A percentile compares a stretch with the other conserved stretches of the same genome.
Conservation (phyloP, 2,113 vertebrate species). For the Mirounga angustirostris region DNA sequence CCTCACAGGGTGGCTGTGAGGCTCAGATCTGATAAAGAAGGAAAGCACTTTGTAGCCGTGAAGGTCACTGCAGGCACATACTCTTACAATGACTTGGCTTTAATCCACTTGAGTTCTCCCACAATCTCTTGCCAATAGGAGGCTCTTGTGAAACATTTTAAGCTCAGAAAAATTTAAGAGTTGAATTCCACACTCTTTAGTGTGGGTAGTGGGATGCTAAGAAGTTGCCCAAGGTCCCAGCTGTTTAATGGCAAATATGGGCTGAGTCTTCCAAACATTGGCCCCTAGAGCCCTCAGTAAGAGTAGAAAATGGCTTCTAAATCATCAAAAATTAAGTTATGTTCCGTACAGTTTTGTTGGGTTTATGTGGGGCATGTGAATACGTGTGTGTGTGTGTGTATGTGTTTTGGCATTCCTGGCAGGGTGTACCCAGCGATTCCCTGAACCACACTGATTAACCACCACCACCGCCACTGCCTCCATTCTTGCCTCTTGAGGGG, state of each 20-base stretch:
- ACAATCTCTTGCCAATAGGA: background rate
- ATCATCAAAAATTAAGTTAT: background rate
- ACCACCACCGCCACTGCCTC: rapidly evolving
- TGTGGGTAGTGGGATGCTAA: background rate
- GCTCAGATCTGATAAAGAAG: background rate
- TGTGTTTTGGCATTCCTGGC: background rate
- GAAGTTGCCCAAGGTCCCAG: background rate
- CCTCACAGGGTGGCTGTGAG: too few species aligned
- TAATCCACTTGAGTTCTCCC: background rate
- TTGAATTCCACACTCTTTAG: background rate
- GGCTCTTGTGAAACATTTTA: background rate
- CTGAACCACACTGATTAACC: background rate
- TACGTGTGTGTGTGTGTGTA: background rate
- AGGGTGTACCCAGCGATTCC: background rate
- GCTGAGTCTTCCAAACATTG: background rate
- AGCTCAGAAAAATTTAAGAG: background rate
- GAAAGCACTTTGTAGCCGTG: background rate
- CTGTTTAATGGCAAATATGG: background rate
- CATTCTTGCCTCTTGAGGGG: background rate
- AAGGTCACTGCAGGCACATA: background rate
- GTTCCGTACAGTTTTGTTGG: background rate
- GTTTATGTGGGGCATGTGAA: background rate
- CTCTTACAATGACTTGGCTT: background rate
- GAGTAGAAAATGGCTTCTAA: background rate
- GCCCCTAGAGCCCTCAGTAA: background rate